A percentile compares a stretch with the other conserved stretches of the same genome.
Conservation (phyloP, 2,797 vertebrate genomes). For the Labroides dimidiatus region DNA sequence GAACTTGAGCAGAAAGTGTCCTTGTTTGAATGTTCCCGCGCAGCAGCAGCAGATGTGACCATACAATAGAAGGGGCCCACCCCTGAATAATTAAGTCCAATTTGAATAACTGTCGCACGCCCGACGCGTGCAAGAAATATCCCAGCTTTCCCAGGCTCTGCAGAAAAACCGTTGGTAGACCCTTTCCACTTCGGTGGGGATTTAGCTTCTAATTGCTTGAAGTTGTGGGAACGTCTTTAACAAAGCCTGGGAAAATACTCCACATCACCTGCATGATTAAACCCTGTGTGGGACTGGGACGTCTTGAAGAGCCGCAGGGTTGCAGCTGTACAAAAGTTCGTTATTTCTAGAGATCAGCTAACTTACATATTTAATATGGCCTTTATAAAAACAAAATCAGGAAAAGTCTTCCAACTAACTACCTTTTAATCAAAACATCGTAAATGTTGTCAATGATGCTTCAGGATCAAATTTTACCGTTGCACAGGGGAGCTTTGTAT, state of each 20-base stretch:
- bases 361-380: background rate
- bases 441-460: too few relatives aligned
- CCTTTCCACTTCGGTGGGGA: constrained; percentile 59
- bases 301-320: constrained; percentile 7
- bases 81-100: constrained; percentile 74
- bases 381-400: background rate
- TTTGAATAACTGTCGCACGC: constrained; percentile 88
- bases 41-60: constrained; percentile 80
- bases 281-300: constrained; percentile 15
- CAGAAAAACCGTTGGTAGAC: constrained; percentile 71
- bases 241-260: constrained; percentile 52
- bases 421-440: too few relatives aligned
- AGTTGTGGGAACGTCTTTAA: constrained; percentile 51
- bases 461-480: too few relatives aligned
- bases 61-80: constrained; percentile 69
- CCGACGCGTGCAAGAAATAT: constrained; percentile 83
- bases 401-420: too few relatives aligned
- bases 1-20: constrained; percentile 30
- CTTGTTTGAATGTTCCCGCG: constrained; percentile 74
- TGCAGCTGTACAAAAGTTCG: constrained; percentile 27
- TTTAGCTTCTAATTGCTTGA: constrained; percentile 36
- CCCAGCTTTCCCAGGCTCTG: constrained; percentile 73
- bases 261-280: constrained; percentile 48
- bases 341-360: background rate
- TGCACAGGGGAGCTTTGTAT: too few relatives aligned